Evolutionary conservation across 2,888 invertebrate genomes (phyloP).

Genomic region (Cheilosia scutellata): DNA sequence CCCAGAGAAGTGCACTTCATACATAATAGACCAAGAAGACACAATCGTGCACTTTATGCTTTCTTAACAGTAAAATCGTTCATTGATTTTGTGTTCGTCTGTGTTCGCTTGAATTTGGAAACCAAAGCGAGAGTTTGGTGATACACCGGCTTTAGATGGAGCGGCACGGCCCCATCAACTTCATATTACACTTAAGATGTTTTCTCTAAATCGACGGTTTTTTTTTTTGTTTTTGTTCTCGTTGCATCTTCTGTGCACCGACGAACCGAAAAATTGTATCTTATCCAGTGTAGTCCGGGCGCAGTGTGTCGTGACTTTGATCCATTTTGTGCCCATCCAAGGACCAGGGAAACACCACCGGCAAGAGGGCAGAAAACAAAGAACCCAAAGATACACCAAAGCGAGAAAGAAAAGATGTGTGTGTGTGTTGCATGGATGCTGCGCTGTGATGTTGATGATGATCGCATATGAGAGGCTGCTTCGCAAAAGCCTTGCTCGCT

Average conservation of each 20-base stretch:
- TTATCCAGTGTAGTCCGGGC: constrained; percentile 30
- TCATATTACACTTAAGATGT: constrained; percentile 76
- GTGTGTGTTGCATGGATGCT: constrained; percentile 56
- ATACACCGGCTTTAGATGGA: constrained; percentile 43
- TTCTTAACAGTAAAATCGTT: constrained; percentile 76
- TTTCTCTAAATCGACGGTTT: constrained; percentile 60
- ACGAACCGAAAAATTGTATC: constrained; percentile 67
- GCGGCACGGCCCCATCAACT: constrained; percentile 67
- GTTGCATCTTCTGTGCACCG: constrained; percentile 41
- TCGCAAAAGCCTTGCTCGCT: constrained; percentile 53
- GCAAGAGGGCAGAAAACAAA: constrained; percentile 53
- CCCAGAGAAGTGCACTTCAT: constrained; percentile 63
- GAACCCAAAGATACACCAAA: constrained; percentile 54
- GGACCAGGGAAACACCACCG: constrained; percentile 55
- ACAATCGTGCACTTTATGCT: constrained; percentile 76
- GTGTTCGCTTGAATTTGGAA: constrained; percentile 63
- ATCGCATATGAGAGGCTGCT: constrained; percentile 73
- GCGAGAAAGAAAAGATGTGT: constrained; percentile 27
- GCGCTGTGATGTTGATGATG: constrained; percentile 74
- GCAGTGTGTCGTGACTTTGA: constrained; percentile 75
- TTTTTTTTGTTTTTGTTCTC: constrained; percentile 10
- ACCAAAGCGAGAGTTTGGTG: constrained; percentile 60
- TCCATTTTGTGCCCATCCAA: constrained; percentile 68
- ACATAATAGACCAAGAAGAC: constrained; percentile 63
- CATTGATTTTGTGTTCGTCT: constrained; percentile 70